A percentile compares a stretch with the other conserved stretches of the same genome.
Conservation (phyloP, 2,797 vertebrate genomes). For the Gallinago nigripennis region DNA sequence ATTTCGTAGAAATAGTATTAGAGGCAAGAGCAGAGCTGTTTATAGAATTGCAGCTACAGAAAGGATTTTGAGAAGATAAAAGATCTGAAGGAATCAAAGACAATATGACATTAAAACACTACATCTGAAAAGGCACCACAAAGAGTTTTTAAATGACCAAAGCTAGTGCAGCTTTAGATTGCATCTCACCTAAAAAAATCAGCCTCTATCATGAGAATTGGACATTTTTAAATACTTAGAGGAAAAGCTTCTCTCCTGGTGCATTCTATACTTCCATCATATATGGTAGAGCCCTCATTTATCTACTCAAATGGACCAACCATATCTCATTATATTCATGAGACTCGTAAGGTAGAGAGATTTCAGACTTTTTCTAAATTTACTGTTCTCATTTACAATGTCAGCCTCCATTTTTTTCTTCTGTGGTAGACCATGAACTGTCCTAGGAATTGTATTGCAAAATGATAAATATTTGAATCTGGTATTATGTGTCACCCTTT, state of each 20-base stretch:
- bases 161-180: neutral
- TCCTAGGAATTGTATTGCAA: conserved; percentile 1
- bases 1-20: neutral
- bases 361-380: neutral
- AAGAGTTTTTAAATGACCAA: neutral
- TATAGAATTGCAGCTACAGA: neutral
- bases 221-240: neutral
- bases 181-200: neutral
- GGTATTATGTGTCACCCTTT: neutral
- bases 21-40: neutral
- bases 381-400: conserved; percentile 3
- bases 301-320: neutral
- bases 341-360: neutral
- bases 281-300: neutral
- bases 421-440: neutral
- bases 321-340: neutral
- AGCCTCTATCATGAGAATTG: neutral
- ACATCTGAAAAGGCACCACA: neutral
- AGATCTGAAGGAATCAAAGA: neutral
- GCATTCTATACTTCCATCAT: neutral
- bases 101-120: neutral
- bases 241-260: neutral
- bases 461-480: conserved; percentile 7
- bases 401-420: neutral
- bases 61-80: neutral